Evolutionary conservation across 2,797 vertebrate genomes (phyloP), one percentile per base, ranked within the genome.

Genomic region (Sebastes hopkinsi): DNA sequence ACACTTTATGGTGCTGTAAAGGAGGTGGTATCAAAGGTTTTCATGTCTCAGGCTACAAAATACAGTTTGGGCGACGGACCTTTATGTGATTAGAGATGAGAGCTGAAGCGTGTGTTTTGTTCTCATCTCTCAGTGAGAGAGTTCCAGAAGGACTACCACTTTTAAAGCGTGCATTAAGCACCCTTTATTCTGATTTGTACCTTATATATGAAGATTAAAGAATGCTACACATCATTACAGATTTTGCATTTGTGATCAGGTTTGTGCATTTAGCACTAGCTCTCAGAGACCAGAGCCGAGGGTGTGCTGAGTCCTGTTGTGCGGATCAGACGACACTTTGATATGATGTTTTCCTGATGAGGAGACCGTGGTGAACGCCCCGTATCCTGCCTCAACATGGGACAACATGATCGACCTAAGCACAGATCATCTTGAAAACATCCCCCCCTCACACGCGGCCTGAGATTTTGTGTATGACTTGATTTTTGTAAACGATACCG

Each of bases 401-500:
- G 90, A 83, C 85, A 69, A 78, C 56, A 67, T 34, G 55, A 80
- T 72, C 60, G 46, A 85, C 84, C 82, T 46, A 23, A 67, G 82
- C 13, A 58, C 79, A 75, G 81, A 83, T 83, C 86, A 88, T 87
- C 78, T 79, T 83, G 4, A 82, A 89, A 92, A 88, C 86, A 90
- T 88, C 80, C 77, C 62, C 70, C 73, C 59, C 77, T 67, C 85
- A 66, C 72, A 86, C n/a, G 16, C 22, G 6, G 55, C 72, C 29
- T 12, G 67, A 80, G 82, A 7, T 46, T 25, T 59, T 72, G 70
- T 67, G 71, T 77, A 79, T 32, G 75, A 88, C 75, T 77, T 80
- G 87, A 92, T 90, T 91, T 88, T 85, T 78, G 78, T 81, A 91
- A 94, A 92, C 76, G 80, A 87, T 85, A 86, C 78, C 88, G 77